Percentiles rank a stretch among this genome's conserved stretches.
Conservation (phyloP, 2,113 vertebrate genomes). For the Pygoscelis antarcticus region DNA sequence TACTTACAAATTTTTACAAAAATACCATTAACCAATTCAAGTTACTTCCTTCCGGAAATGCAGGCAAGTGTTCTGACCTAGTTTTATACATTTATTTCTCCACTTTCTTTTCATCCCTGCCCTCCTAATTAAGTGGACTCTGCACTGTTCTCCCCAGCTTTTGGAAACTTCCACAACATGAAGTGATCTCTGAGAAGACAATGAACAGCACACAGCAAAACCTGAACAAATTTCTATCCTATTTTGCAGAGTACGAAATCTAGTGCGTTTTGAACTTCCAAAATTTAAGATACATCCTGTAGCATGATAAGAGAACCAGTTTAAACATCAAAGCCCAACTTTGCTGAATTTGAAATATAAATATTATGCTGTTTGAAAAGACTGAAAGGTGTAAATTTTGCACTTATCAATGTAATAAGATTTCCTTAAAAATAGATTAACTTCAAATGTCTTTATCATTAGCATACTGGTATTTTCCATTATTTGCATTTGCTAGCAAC, state of each 20-base stretch:
- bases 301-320: background rate
- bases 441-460: background rate
- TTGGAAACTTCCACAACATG: background rate
- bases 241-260: background rate
- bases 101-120: background rate
- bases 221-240: background rate
- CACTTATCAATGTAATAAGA: background rate
- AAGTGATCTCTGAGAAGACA: background rate
- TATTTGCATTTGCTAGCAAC: constrained; percentile 28
- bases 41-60: background rate
- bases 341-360: background rate
- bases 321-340: background rate
- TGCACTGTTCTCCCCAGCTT: background rate
- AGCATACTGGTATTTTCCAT: constrained; percentile 18
- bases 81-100: background rate
- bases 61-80: background rate
- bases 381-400: background rate
- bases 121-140: background rate
- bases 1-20: background rate
- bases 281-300: background rate
- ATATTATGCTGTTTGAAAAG: background rate
- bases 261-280: background rate
- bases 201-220: background rate
- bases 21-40: background rate
- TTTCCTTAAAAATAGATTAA: background rate